Percentiles rank a stretch among this genome's conserved stretches.
Evolutionary conservation across 2,113 vertebrate genomes (phyloP).

Genomic region (Eubucco bourcierii): DNA sequence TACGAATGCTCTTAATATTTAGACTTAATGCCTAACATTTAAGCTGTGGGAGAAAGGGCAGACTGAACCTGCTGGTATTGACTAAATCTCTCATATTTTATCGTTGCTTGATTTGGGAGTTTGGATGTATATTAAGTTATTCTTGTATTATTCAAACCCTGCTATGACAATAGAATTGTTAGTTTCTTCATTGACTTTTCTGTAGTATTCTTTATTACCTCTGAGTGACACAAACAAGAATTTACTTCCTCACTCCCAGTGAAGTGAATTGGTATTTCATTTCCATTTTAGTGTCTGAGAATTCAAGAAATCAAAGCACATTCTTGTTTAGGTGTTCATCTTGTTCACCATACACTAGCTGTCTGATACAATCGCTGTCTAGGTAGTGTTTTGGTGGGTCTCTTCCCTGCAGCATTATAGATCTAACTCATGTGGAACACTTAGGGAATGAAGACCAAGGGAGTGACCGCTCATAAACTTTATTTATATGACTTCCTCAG

Average conservation of each 20-base stretch:
- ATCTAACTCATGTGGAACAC: not conserved
- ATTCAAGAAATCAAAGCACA: not conserved
- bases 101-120: not conserved
- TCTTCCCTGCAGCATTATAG: not conserved
- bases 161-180: not conserved
- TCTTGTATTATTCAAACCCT: not conserved
- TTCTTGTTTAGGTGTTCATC: not conserved
- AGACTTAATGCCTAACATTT: not conserved
- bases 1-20: not conserved
- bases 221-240: not conserved
- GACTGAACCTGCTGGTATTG: not conserved
- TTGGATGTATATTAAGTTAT: not conserved
- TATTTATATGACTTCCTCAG: not conserved
- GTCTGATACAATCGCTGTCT: not conserved
- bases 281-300: not conserved
- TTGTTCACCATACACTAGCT: not conserved
- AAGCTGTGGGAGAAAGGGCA: not conserved
- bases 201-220: not conserved
- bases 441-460: not conserved
- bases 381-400: not conserved
- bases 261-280: not conserved
- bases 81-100: not conserved
- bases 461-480: not conserved
- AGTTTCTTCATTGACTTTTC: not conserved
- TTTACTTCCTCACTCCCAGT: not conserved